Percentiles rank a stretch among this genome's conserved stretches.
phyloP scores from a whole-genome alignment of 1,140 invertebrate species.

The Drosophila subpulchrella region DNA sequence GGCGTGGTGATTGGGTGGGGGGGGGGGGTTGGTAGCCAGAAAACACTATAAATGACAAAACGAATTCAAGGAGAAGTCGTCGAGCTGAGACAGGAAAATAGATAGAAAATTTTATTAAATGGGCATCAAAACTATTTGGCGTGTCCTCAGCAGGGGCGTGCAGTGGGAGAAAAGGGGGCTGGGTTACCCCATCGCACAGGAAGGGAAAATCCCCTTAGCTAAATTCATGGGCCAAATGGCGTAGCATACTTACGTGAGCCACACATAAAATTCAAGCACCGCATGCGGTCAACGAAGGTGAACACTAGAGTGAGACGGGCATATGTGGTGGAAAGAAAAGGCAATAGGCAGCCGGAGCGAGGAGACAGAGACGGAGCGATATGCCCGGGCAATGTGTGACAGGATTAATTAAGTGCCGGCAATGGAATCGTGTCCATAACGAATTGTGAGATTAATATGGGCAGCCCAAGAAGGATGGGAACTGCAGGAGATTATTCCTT shows the following conservation, averaged over 20 bases:
- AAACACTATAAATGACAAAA: conserved; percentile 72
- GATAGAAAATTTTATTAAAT: conserved; percentile 80
- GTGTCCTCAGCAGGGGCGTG: conserved; percentile 41
- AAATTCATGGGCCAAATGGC: conserved; percentile 46
- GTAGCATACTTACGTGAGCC: conserved; percentile 68
- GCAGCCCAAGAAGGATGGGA: neutral
- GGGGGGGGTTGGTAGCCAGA: neutral
- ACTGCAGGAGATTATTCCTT: conserved; percentile 1
- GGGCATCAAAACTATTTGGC: conserved; percentile 78
- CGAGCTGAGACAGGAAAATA: conserved; percentile 47
- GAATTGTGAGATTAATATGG: conserved; percentile 49
- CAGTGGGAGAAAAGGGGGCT: neutral
- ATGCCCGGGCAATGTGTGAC: conserved; percentile 36
- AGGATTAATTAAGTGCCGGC: conserved; percentile 50
- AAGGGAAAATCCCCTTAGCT: conserved; percentile 7
- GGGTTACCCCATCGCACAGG: neutral
- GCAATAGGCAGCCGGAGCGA: neutral
- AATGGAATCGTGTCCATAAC: conserved; percentile 51
- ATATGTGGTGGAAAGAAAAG: neutral
- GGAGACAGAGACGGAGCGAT: neutral
- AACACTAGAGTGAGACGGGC: conserved; percentile 4
- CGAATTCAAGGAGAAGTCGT: conserved; percentile 43
- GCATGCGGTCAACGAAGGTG: conserved; percentile 59
- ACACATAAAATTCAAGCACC: conserved; percentile 66
- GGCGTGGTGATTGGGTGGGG: conserved; percentile 10